Evolutionary conservation across 2,797 vertebrate species (phyloP).

Genomic region (Tapera naevia): DNA sequence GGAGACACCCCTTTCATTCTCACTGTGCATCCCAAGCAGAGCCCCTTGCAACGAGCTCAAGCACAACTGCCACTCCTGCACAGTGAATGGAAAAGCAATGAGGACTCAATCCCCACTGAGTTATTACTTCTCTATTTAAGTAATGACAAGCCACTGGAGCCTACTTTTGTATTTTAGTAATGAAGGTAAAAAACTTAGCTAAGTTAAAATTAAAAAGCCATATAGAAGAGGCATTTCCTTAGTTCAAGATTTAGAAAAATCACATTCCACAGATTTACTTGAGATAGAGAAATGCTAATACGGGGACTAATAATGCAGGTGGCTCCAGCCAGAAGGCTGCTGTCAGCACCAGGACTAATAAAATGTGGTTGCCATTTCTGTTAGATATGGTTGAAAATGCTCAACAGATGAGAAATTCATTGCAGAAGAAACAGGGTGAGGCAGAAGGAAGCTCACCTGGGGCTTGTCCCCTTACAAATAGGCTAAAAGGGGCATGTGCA

Average conservation of each 20-base stretch:
- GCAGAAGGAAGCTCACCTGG: not conserved
- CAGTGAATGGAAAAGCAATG: not conserved
- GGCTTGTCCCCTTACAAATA: not conserved
- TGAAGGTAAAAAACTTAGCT: not conserved
- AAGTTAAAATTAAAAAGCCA: conserved; percentile 24
- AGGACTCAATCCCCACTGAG: not conserved
- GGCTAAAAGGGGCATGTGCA: not conserved
- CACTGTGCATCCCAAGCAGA: not conserved
- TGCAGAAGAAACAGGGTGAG: not conserved
- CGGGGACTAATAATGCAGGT: not conserved
- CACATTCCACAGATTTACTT: not conserved
- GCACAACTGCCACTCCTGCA: not conserved
- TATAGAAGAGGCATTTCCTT: not conserved
- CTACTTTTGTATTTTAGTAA: not conserved
- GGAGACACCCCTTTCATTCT: not conserved
- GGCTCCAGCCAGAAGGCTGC: not conserved
- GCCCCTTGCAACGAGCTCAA: not conserved
- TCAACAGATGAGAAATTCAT: not conserved
- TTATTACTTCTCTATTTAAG: not conserved
- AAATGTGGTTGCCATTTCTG: not conserved
- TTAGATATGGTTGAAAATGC: rapidly evolving
- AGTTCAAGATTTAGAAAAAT: not conserved
- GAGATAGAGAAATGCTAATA: not conserved
- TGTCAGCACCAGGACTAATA: not conserved
- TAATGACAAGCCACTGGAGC: not conserved